Conservation (phyloP, 2,797 vertebrate species). For the Sylvia borin region DNA sequence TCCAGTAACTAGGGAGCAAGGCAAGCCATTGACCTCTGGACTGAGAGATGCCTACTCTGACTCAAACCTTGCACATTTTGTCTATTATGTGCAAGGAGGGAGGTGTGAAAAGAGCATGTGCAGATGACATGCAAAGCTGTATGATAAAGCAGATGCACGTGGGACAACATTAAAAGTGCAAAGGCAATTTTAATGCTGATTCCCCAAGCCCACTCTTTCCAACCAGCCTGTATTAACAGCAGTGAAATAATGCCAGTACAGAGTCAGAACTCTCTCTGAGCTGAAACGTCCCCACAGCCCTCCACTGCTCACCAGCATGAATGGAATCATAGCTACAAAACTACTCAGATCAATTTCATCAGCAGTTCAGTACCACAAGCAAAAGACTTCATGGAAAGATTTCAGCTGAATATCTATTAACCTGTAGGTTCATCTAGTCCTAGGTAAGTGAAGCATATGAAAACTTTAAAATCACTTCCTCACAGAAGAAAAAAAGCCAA, state of each 20-base stretch:
- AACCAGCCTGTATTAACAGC: neutral
- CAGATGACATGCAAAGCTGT: neutral
- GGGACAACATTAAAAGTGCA: neutral
- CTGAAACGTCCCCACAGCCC: rapidly evolving
- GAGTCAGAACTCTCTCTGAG: neutral
- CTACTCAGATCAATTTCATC: neutral
- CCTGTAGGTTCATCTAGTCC: neutral
- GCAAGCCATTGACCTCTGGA: neutral
- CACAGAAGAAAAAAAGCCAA: neutral
- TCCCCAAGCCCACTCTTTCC: neutral
- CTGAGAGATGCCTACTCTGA: neutral
- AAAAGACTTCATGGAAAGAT: neutral
- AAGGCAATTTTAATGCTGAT: neutral
- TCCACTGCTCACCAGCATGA: neutral
- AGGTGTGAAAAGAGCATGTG: neutral
- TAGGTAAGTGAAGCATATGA: neutral
- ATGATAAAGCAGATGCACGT: neutral
- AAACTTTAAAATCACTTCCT: slow-evolving; percentile 4
- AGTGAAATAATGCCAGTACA: neutral
- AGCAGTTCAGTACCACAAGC: neutral
- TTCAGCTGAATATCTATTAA: neutral
- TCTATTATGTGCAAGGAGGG: neutral
- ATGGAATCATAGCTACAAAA: neutral
- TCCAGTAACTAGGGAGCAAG: neutral
- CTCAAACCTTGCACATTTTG: neutral